Evolutionary conservation across 2,113 vertebrate species (phyloP).

Genomic region (Catharus fuscescens): DNA sequence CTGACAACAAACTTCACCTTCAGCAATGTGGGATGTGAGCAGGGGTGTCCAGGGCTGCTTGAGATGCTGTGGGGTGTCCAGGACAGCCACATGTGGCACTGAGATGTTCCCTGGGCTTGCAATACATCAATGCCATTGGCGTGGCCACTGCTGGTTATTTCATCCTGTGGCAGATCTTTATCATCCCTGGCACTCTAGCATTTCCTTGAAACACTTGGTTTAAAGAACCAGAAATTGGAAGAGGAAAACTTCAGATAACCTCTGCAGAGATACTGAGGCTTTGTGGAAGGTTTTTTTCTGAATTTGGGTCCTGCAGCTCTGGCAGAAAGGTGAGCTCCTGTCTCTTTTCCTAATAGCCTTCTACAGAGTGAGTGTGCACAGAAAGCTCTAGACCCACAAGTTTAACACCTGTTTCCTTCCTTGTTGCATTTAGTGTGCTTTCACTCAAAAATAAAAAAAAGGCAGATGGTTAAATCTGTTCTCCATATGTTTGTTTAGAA

Average conservation of each 20-base stretch:
- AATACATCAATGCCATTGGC: neutral
- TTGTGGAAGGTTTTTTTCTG: neutral
- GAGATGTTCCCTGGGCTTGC: neutral
- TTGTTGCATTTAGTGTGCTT: neutral
- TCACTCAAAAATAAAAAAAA: neutral
- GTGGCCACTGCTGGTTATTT: neutral
- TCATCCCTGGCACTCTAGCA: neutral
- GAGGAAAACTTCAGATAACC: neutral
- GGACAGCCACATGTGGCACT: neutral
- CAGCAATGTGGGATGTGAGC: neutral
- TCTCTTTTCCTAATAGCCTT: neutral
- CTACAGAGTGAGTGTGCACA: neutral
- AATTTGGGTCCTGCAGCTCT: neutral
- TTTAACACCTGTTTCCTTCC: neutral
- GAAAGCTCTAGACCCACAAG: neutral
- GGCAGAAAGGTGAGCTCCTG: neutral
- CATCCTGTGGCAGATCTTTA: neutral
- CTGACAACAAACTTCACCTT: neutral
- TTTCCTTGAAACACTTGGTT: neutral
- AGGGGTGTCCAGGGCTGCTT: neutral
- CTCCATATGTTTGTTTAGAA: neutral
- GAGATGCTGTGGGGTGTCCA: neutral
- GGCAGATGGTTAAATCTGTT: neutral
- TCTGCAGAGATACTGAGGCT: neutral
- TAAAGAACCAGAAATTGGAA: neutral